These are phyloP conservation scores for Etheostoma spectabile DNA, from an alignment of 2,113 vertebrate genomes.

Conservation along the genomic window DNA sequence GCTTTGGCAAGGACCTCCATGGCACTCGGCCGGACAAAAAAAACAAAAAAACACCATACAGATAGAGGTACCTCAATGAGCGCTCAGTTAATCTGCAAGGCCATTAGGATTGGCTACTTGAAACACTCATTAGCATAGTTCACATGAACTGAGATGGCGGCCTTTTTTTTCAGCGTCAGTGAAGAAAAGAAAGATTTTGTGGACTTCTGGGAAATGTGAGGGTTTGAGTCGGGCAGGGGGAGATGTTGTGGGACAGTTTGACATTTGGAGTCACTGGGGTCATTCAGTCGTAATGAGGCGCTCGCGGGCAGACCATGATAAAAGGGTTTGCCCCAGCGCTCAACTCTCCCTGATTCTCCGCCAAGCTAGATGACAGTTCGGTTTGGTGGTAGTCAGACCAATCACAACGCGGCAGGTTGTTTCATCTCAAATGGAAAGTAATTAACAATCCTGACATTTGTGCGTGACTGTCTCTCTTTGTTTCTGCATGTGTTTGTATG, in stretches of 20 bases:
- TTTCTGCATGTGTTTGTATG: conserved; percentile 8
- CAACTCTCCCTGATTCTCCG: conserved; percentile 80
- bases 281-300: conserved; percentile 89
- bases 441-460: conserved; percentile 81
- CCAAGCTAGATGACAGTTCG: conserved; percentile 73
- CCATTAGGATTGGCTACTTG: conserved; percentile 90
- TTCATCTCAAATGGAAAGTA: conserved; percentile 89
- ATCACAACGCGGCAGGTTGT: conserved; percentile 85
- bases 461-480: conserved; percentile 10
- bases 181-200: conserved; percentile 82
- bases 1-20: conserved; percentile 87
- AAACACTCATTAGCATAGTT: conserved; percentile 93
- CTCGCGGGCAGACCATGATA: conserved; percentile 64
- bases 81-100: conserved; percentile 87
- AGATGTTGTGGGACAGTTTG: conserved; percentile 69
- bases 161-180: conserved; percentile 64
- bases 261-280: conserved; percentile 86
- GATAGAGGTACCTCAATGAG: conserved; percentile 90
- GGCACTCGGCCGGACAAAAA: conserved; percentile 87
- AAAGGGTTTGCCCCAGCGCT: conserved; percentile 85
- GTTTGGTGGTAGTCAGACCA: conserved; percentile 78
- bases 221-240: conserved; percentile 12
- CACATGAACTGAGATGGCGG: conserved; percentile 66
- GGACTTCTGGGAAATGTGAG: conserved; percentile 87
- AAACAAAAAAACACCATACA: conserved; percentile 60